phyloP scores from a whole-genome alignment of 30 jellyfish, hydroid and myxozoan genomes.

The Sanderia malayensis region DNA sequence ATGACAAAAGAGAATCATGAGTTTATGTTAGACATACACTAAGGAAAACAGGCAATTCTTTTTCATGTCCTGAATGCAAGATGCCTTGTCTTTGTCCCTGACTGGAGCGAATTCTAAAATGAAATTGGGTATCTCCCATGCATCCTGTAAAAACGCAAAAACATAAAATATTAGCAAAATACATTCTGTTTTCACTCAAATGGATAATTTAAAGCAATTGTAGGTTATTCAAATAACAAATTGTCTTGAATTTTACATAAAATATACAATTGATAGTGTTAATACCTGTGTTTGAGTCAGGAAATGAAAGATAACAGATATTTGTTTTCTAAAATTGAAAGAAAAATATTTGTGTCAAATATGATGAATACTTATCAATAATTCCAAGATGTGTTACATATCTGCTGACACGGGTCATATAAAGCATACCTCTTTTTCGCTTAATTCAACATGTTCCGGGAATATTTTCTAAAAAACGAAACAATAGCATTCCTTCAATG shows the following conservation, averaged over 20 bases:
- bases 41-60: constrained; percentile 66
- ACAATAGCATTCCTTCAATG: too few species aligned
- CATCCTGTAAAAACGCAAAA: constrained; percentile 74
- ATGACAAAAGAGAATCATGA: too few species aligned
- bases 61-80: constrained; percentile 6
- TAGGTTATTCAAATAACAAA: too few species aligned
- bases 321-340: constrained; percentile 59
- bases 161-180: too few species aligned
- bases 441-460: constrained; percentile 71
- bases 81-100: constrained; percentile 3
- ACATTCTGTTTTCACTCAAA: too few species aligned
- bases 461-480: constrained; percentile 62
- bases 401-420: too few species aligned
- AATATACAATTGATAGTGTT: background rate
- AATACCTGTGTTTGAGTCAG: constrained; percentile 98
- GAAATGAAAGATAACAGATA: constrained; percentile 89
- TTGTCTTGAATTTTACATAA: too few species aligned
- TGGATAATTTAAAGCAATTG: too few species aligned
- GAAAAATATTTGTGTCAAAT: too few species aligned
- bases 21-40: constrained; percentile 27
- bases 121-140: constrained; percentile 96
- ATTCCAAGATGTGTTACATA: too few species aligned
- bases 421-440: constrained; percentile 86
- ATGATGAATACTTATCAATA: too few species aligned
- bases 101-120: constrained; percentile 81